A percentile compares a stretch with the other conserved stretches of the same genome.
Conservation (phyloP, 2,888 invertebrate genomes). For the Eurytoma californica region DNA sequence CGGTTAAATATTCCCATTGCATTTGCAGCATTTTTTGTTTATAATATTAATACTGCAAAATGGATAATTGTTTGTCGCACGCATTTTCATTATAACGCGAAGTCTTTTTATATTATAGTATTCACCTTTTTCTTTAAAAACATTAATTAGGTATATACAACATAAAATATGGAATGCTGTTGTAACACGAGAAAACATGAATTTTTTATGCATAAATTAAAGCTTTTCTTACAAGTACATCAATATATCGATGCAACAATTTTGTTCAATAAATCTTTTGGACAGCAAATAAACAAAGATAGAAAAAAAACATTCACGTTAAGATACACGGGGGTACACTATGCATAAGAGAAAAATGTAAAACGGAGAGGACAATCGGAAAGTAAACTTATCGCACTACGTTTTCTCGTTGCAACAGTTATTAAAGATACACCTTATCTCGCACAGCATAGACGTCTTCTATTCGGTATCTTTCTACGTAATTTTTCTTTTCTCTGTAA, state of each 20-base stretch:
- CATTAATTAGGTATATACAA: constrained; percentile 41
- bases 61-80: constrained; percentile 23
- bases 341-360: constrained; percentile 22
- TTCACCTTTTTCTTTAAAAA: constrained; percentile 18
- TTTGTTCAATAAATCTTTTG: constrained; percentile 22
- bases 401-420: constrained; percentile 22
- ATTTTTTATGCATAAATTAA: constrained; percentile 34
- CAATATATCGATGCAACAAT: constrained; percentile 2
- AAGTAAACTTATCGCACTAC: constrained; percentile 25
- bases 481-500: background rate
- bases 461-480: background rate
- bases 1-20: constrained; percentile 26
- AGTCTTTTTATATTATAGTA: background rate
- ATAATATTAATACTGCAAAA: constrained; percentile 39
- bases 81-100: constrained; percentile 13
- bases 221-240: constrained; percentile 27
- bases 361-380: constrained; percentile 14
- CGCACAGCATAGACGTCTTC: constrained; percentile 14
- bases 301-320: constrained; percentile 12
- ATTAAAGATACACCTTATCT: constrained; percentile 13
- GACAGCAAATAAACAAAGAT: constrained; percentile 6
- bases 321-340: constrained; percentile 30
- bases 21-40: constrained; percentile 31
- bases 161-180: constrained; percentile 51
- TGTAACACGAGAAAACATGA: constrained; percentile 23